Evolutionary conservation across 2,888 invertebrate genomes (phyloP).

Genomic region (Brenthis hecate): DNA sequence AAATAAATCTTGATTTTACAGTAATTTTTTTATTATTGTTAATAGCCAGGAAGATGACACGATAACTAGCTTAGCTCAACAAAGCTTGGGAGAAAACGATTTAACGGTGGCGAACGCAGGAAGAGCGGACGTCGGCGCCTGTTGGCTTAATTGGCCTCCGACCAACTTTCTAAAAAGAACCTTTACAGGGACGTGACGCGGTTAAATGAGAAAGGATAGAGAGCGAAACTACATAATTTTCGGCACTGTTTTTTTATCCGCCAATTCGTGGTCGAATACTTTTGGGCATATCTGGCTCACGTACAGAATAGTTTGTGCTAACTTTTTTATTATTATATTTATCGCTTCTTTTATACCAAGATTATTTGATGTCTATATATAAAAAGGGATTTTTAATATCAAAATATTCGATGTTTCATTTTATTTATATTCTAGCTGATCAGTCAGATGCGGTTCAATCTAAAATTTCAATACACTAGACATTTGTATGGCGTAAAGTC

Average conservation of each 20-base stretch:
- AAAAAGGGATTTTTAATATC: too few relatives aligned
- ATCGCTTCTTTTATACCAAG: background rate
- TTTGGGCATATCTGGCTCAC: slow-evolving; percentile 28
- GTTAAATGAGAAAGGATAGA: slow-evolving; percentile 54
- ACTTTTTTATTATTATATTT: background rate
- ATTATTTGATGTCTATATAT: too few relatives aligned
- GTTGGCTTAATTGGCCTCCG: slow-evolving; percentile 69
- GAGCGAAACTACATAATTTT: slow-evolving; percentile 52
- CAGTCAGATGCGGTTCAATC: too few relatives aligned
- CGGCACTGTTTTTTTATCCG: slow-evolving; percentile 25
- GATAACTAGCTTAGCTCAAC: slow-evolving; percentile 44
- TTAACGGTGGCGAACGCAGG: slow-evolving; percentile 55
- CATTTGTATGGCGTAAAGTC: too few relatives aligned
- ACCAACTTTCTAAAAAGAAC: slow-evolving; percentile 68
- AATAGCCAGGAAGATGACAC: too few relatives aligned
- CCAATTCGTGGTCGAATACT: slow-evolving; percentile 24
- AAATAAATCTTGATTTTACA: too few relatives aligned
- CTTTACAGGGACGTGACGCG: slow-evolving; percentile 56
- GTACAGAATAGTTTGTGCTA: slow-evolving; percentile 8
- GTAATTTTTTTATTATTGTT: too few relatives aligned
- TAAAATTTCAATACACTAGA: too few relatives aligned
- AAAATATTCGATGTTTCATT: too few relatives aligned
- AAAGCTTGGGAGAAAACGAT: slow-evolving; percentile 53
- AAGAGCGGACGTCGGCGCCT: slow-evolving; percentile 60
- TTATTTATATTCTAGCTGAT: too few relatives aligned